Conservation (phyloP, 2,113 vertebrate species). For the Neogale vison region DNA sequence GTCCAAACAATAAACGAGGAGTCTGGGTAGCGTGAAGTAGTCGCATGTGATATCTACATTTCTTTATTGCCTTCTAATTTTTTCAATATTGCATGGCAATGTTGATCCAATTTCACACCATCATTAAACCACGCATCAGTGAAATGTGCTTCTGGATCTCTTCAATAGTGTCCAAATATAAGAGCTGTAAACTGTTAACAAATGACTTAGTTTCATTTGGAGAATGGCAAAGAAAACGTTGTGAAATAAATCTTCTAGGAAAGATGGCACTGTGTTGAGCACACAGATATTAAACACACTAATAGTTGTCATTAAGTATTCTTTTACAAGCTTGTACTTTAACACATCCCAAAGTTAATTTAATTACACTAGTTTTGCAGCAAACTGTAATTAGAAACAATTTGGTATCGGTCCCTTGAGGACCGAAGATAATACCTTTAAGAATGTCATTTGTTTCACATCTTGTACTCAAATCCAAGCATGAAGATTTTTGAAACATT, state of each 20-base stretch:
- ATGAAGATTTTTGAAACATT: neutral
- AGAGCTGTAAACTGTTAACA: conserved; percentile 66
- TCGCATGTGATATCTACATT: conserved; percentile 55
- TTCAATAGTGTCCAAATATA: conserved; percentile 40
- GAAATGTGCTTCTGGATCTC: conserved; percentile 46
- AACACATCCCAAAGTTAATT: conserved; percentile 2
- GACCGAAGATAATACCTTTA: neutral
- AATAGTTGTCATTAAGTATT: neutral
- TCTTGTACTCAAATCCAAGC: neutral
- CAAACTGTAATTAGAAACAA: neutral
- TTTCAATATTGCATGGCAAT: conserved; percentile 61
- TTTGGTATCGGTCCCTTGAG: neutral
- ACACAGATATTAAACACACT: neutral
- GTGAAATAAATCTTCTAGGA: neutral
- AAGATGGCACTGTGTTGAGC: neutral
- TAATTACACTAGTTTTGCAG: neutral
- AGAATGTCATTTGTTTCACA: neutral
- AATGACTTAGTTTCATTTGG: neutral
- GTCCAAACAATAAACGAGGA: neutral
- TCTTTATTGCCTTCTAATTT: conserved; percentile 58
- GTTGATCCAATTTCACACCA: conserved; percentile 36
- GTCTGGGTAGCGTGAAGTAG: neutral
- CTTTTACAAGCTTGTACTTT: neutral
- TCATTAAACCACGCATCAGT: conserved; percentile 60
- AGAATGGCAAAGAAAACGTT: neutral